These are phyloP conservation scores for Bellardia pandia DNA, from an alignment of 2,888 invertebrate genomes.

Conservation along the genomic window DNA sequence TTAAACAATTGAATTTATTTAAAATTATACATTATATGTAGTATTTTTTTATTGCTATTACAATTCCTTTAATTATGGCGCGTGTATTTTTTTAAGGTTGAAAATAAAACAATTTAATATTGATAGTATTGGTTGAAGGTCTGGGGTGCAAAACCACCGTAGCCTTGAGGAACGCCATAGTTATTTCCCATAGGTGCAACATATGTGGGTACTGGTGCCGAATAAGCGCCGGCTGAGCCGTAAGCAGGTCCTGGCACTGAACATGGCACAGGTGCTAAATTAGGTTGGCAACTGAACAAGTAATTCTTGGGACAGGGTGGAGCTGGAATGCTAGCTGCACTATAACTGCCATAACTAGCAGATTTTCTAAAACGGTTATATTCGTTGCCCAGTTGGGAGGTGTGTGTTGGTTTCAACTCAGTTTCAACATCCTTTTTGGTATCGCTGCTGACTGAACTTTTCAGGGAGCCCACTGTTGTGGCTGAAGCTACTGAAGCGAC, in stretches of 20 bases:
- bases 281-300: slow-evolving; percentile 79
- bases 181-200: slow-evolving; percentile 43
- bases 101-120: slow-evolving; percentile 30
- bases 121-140: slow-evolving; percentile 46
- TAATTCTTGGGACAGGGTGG: slow-evolving; percentile 81
- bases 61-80: background rate
- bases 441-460: background rate
- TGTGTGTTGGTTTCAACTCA: background rate
- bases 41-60: background rate
- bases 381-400: slow-evolving; percentile 14
- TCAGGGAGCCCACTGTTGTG: background rate
- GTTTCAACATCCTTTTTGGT: slow-evolving; percentile 44
- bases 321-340: slow-evolving; percentile 72
- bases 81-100: background rate
- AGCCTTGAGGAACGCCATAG: slow-evolving; percentile 21
- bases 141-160: slow-evolving; percentile 30
- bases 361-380: slow-evolving; percentile 42
- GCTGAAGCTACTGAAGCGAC: slow-evolving; percentile 13
- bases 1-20: slow-evolving; percentile 6
- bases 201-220: slow-evolving; percentile 66
- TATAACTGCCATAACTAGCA: slow-evolving; percentile 11
- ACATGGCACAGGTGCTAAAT: slow-evolving; percentile 57
- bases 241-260: slow-evolving; percentile 32
- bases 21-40: background rate
- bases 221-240: slow-evolving; percentile 63